phyloP scores from a whole-genome alignment of 1,140 invertebrate genomes.

The Pemphigus obesinymphae region DNA sequence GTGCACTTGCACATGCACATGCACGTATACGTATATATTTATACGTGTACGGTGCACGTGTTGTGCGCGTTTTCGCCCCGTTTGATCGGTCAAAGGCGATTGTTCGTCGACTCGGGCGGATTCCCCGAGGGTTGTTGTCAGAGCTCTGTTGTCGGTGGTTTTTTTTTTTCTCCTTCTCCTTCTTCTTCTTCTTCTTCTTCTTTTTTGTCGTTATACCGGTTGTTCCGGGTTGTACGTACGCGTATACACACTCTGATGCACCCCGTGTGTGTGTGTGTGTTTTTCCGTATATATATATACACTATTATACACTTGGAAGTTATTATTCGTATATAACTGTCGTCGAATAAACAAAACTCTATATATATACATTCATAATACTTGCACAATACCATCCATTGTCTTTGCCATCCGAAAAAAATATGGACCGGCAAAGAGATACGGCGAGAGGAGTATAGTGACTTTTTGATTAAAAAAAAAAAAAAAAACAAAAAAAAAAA shows the following conservation, averaged over 20 bases:
- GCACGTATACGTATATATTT: not conserved
- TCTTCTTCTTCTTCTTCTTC: not conserved
- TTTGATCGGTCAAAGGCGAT: slow-evolving; percentile 36
- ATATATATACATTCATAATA: not conserved
- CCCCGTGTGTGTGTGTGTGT: not conserved
- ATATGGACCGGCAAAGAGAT: not conserved
- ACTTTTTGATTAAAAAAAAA: slow-evolving; percentile 23
- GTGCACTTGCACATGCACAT: too few species aligned
- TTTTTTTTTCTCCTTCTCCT: too few species aligned
- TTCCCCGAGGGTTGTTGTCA: slow-evolving; percentile 13
- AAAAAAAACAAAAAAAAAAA: too few species aligned
- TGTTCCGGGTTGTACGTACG: not conserved
- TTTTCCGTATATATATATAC: not conserved
- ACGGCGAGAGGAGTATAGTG: not conserved
- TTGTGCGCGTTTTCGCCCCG: slow-evolving; percentile 14
- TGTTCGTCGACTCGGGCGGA: not conserved
- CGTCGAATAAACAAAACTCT: not conserved
- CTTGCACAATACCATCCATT: not conserved
- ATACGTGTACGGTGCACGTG: not conserved
- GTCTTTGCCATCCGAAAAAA: not conserved
- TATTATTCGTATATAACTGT: not conserved
- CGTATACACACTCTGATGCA: not conserved
- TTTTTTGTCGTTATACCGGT: not conserved
- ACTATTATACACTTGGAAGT: not conserved
- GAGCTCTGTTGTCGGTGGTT: too few species aligned